Percentiles rank a stretch among this genome's conserved stretches.
Conservation (phyloP, 2,113 vertebrate genomes). For the Proteles cristata region DNA sequence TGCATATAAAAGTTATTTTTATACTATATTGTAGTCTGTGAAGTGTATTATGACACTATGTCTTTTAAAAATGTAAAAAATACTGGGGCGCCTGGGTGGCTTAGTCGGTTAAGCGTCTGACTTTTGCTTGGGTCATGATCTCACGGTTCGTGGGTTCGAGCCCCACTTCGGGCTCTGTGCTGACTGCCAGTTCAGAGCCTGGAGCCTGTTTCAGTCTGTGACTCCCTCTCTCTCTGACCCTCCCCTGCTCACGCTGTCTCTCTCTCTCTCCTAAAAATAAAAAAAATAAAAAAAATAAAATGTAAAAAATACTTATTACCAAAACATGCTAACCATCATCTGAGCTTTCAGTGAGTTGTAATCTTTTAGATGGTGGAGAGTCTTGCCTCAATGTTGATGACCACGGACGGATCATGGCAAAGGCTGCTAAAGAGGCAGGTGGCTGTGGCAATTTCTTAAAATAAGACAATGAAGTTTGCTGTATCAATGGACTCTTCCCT, state of each 20-base stretch:
- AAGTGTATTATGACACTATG: neutral
- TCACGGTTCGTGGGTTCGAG: too few relatives aligned
- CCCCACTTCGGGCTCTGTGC: too few relatives aligned
- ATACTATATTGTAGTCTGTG: neutral
- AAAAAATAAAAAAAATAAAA: too few relatives aligned
- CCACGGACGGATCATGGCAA: neutral
- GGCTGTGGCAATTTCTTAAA: neutral
- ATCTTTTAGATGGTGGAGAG: neutral
- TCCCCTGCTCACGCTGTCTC: too few relatives aligned
- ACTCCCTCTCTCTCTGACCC: too few relatives aligned
- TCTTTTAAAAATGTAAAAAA: neutral
- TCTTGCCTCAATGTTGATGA: neutral
- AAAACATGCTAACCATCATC: neutral
- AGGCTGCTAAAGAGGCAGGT: neutral
- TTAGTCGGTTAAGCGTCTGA: too few relatives aligned
- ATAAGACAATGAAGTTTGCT: neutral
- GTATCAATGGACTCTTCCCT: neutral
- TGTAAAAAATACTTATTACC: neutral
- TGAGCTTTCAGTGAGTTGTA: neutral
- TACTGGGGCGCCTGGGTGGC: too few relatives aligned
- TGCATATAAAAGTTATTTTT: neutral
- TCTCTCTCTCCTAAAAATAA: too few relatives aligned
- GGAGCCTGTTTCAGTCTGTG: too few relatives aligned
- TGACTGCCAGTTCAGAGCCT: too few relatives aligned
- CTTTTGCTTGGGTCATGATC: too few relatives aligned